phyloP scores from a whole-genome alignment of 2,113 vertebrate species.

The Callaeas wilsoni region DNA sequence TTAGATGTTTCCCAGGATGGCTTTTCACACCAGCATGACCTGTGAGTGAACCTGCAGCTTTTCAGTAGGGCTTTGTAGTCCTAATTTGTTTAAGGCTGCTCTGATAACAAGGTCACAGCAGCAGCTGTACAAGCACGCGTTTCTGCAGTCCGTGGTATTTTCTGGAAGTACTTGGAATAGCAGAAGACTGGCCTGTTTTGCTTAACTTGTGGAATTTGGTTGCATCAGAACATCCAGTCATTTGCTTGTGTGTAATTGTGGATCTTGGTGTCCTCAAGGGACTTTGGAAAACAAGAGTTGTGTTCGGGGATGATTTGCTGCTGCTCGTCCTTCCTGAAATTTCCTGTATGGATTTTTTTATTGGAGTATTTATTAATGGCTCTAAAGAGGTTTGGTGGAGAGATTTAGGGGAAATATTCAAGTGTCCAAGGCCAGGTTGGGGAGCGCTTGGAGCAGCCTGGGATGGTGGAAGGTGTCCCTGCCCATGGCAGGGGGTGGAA shows the following conservation, averaged over 20 bases:
- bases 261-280: background rate
- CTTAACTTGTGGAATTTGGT: background rate
- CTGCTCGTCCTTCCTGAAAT: background rate
- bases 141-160: background rate
- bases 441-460: accelerated
- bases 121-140: accelerated
- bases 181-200: background rate
- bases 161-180: background rate
- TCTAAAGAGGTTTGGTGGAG: background rate
- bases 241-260: background rate
- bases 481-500: background rate
- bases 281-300: background rate
- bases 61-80: background rate
- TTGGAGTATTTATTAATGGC: background rate
- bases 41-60: background rate
- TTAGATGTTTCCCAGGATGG: background rate
- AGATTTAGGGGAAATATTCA: background rate
- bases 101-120: background rate
- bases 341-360: background rate
- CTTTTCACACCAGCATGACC: background rate
- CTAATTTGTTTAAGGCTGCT: background rate
- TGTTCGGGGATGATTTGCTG: background rate
- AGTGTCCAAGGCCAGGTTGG: background rate
- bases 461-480: background rate
- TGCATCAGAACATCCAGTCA: background rate